Evolutionary conservation across 2,888 invertebrate genomes (phyloP).

Genomic region (Aethes cnicana): DNA sequence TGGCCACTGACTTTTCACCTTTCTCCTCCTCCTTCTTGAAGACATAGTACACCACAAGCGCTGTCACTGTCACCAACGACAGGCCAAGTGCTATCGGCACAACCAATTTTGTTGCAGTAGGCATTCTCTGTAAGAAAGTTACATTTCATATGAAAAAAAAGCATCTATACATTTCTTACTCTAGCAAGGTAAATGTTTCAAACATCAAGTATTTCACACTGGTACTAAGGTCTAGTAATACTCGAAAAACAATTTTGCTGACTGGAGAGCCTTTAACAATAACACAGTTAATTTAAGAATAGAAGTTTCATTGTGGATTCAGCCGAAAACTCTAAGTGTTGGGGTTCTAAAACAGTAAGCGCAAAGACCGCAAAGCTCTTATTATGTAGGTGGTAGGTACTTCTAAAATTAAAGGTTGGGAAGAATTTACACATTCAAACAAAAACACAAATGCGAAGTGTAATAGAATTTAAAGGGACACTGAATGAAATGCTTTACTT

Average conservation of each 20-base stretch:
- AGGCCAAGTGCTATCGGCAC: conserved; percentile 85
- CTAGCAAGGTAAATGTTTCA: no score
- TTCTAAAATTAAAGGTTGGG: no score
- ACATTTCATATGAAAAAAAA: neutral
- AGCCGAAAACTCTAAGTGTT: conserved; percentile 2
- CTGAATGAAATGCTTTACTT: conserved; percentile 16
- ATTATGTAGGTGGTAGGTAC: neutral
- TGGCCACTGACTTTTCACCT: conserved; percentile 54
- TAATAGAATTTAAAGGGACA: conserved; percentile 37
- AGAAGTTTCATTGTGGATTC: conserved; percentile 12
- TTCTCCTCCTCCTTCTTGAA: conserved; percentile 84
- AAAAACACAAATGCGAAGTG: no score
- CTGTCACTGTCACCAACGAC: conserved; percentile 86
- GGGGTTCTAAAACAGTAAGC: neutral
- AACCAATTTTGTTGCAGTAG: conserved; percentile 56
- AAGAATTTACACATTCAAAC: no score
- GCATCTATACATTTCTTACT: neutral
- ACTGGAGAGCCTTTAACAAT: neutral
- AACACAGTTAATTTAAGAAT: neutral
- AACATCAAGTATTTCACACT: no score
- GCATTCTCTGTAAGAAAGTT: conserved; percentile 52
- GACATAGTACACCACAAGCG: conserved; percentile 86
- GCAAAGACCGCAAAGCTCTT: neutral
- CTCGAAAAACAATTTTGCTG: no score
- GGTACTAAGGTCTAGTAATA: no score